Base-by-base conservation (phyloP, 1,140 invertebrate genomes). In the Drosophila trapezifrons region DNA sequence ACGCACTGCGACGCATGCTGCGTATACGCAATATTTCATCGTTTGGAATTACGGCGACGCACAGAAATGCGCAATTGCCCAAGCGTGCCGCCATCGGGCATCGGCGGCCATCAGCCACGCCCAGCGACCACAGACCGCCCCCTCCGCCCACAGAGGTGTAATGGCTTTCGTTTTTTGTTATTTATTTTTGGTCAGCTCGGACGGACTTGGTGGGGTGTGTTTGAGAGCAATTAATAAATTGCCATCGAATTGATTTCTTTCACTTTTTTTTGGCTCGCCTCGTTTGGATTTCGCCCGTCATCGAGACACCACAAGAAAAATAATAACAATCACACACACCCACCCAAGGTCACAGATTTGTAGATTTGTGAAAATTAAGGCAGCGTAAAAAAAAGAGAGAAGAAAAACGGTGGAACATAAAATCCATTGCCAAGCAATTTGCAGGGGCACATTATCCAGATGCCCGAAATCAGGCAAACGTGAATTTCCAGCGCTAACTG, bases 21-120 rank as follows among this genome's bases (percentile, higher is more conserved):
- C 83, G 83, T 89, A 87, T 87, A 80, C 83, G 83, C 83, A 87
- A 89, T 87, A 73, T 86, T 76, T 81, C 78, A 82, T 55, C 69
- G 82, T 87, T 82, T 87, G 83, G 77, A 86, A 86, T 86, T 86
- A 79, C 83, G 87, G 83, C 81, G 72, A 87, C 84, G 83, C 83
- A 83, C 76, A 87, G 64, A 87, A 80, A 87, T 87, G 83, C 76
- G 71, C 71, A 78, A 78, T 78, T 78, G 74, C 40, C 57, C 56
- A 85, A 78, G 80, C 72, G 72, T 76, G 73, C 62, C 51, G 35
- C 40, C 51, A 37, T 22, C 10, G 47, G 47, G 25, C 47, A 51
- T 32, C 4, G 29, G n/a, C n/a, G 22, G 51, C 51, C 51, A 54
- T 54, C 57, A 47, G 51, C 57, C 35, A 46, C 46, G 42, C 70